Evolutionary conservation across 2,797 vertebrate species (phyloP).

Genomic region (Australoheros facetus): DNA sequence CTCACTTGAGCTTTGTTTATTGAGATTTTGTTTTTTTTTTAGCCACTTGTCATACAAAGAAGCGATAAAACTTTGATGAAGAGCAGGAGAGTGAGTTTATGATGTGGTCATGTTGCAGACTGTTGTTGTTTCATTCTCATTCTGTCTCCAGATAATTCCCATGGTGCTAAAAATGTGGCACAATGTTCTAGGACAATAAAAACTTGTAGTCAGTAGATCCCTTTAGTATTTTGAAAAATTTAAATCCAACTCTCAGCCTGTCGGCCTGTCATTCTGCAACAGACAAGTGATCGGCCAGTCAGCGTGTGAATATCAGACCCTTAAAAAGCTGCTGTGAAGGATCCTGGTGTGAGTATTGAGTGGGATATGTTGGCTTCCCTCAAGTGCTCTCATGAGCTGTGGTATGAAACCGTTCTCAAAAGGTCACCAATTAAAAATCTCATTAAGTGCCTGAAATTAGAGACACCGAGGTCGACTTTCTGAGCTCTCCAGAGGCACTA

Average conservation of each 20-base stretch:
- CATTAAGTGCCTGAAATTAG: constrained; percentile 83
- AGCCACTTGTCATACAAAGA: constrained; percentile 21
- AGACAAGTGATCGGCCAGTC: background rate
- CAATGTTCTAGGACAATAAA: background rate
- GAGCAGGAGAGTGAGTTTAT: constrained; percentile 34
- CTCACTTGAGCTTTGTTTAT: constrained; percentile 41
- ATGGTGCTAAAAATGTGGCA: background rate
- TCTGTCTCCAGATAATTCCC: background rate
- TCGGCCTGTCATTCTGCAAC: background rate
- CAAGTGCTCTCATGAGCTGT: constrained; percentile 69
- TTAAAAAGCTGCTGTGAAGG: constrained; percentile 21
- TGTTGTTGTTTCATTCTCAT: constrained; percentile 13
- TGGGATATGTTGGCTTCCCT: constrained; percentile 43
- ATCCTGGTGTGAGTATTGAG: constrained; percentile 41
- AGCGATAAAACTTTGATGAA: constrained; percentile 33
- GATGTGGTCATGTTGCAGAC: constrained; percentile 30
- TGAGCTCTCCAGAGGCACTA: constrained; percentile 70
- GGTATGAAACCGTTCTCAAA: constrained; percentile 69
- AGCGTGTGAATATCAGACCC: constrained; percentile 3
- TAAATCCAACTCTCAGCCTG: background rate
- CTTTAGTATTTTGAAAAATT: background rate
- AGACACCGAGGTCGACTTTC: constrained; percentile 74
- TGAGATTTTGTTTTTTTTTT: constrained; percentile 23
- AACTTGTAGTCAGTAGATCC: background rate
- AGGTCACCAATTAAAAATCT: constrained; percentile 86